Conservation (phyloP, 2,113 vertebrate genomes). For the Campylomormyrus numenius region DNA sequence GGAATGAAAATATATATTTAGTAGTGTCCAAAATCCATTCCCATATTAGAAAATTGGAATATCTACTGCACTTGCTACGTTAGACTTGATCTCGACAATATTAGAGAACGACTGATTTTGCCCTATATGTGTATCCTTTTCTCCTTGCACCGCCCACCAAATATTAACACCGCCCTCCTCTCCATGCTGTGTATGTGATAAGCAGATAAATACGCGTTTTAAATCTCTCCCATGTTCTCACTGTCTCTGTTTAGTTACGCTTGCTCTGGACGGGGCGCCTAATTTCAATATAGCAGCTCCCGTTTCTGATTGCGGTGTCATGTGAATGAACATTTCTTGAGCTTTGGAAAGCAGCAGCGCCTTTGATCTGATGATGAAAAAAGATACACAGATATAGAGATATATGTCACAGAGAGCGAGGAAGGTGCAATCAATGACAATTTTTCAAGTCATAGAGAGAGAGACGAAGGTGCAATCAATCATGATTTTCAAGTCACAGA, state of each 20-base stretch:
- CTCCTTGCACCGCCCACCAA: constrained; percentile 31
- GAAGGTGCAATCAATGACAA: not conserved
- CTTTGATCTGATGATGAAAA: not conserved
- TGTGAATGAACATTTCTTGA: not conserved
- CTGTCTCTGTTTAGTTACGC: not conserved
- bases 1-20: not conserved
- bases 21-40: not conserved
- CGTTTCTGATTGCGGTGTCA: not conserved
- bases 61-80: not conserved
- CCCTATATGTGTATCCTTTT: constrained; percentile 25
- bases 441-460: not conserved
- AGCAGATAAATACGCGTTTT: not conserved
- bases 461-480: not conserved
- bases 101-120: not conserved
- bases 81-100: not conserved
- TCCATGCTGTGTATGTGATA: not conserved
- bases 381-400: not conserved
- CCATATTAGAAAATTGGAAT: not conserved
- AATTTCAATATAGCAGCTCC: not conserved
- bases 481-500: not conserved
- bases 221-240: not conserved
- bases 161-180: constrained; percentile 9
- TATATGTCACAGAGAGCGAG: not conserved
- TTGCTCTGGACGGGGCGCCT: not conserved
- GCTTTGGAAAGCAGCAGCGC: not conserved